Conservation (phyloP, 2,888 invertebrate genomes). For the Pogonocherus hispidulus region DNA sequence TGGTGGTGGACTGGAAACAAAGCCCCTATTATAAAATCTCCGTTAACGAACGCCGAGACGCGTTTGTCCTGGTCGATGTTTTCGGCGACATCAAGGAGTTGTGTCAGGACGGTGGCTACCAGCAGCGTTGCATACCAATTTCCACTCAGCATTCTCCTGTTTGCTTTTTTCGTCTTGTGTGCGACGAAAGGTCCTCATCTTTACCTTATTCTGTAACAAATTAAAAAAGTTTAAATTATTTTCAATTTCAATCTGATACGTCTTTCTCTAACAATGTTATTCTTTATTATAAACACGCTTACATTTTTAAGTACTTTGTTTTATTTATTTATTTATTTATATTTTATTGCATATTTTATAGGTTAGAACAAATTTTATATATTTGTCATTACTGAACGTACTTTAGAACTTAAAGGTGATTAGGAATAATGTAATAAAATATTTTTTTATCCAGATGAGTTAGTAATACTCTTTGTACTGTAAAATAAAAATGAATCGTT, state of each 20-base stretch:
- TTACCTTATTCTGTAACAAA: conserved; percentile 34
- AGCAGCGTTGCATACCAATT: conserved; percentile 22
- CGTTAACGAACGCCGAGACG: conserved; percentile 70
- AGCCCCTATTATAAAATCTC: conserved; percentile 74
- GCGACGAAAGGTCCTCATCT: conserved; percentile 22
- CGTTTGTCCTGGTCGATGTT: conserved; percentile 55
- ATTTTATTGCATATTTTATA: too few species aligned
- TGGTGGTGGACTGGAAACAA: conserved; percentile 72
- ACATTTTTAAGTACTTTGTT: too few species aligned
- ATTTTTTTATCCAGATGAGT: too few species aligned
- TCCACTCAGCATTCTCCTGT: conserved; percentile 21
- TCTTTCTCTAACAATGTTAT: neutral
- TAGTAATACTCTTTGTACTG: too few species aligned
- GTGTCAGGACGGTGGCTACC: conserved; percentile 22
- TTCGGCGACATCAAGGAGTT: conserved; percentile 27
- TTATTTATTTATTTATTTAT: too few species aligned
- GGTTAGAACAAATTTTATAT: too few species aligned
- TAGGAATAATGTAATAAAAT: too few species aligned
- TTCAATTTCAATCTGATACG: neutral
- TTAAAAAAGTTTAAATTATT: neutral
- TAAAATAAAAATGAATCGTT: too few species aligned
- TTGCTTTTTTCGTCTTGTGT: neutral
- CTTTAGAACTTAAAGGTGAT: too few species aligned
- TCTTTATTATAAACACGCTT: too few species aligned
- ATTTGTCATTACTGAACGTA: too few species aligned